phyloP scores from a whole-genome alignment of 2,797 vertebrate species.

The Tapirus indicus region DNA sequence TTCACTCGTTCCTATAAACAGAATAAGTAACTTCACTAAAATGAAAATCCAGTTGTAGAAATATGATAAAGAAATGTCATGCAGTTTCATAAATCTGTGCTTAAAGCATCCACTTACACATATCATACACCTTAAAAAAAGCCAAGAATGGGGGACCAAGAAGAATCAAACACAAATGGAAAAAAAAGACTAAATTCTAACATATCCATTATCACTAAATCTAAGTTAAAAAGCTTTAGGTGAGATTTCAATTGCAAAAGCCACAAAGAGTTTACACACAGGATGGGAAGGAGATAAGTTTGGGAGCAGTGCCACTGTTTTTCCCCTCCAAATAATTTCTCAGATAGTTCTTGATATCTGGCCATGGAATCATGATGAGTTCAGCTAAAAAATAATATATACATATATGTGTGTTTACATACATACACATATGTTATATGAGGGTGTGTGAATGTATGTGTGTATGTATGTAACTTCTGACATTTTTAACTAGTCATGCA shows the following conservation, averaged over 20 bases:
- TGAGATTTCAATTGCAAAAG: conserved; percentile 18
- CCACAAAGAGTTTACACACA: neutral
- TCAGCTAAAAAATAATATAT: neutral
- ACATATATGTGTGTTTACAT: neutral
- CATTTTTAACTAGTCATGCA: neutral
- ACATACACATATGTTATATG: neutral
- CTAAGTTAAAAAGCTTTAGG: neutral
- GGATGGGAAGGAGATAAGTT: neutral
- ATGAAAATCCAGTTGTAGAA: conserved; percentile 69
- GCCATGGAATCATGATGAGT: neutral
- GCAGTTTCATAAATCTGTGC: neutral
- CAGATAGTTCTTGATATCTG: neutral
- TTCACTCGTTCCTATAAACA: conserved; percentile 95
- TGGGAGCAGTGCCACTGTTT: neutral
- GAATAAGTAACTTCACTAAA: conserved; percentile 70
- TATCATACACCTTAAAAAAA: conserved; percentile 17
- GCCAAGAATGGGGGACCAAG: neutral
- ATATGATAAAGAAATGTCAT: neutral
- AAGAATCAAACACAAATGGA: conserved; percentile 22
- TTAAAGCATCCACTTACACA: neutral
- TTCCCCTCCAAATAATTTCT: neutral
- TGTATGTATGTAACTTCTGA: neutral
- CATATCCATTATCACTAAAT: neutral
- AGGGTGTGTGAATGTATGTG: neutral
- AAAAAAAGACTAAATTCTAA: neutral